Conservation (phyloP, 2,113 vertebrate genomes). For the Psilopsiagon aurifrons region DNA sequence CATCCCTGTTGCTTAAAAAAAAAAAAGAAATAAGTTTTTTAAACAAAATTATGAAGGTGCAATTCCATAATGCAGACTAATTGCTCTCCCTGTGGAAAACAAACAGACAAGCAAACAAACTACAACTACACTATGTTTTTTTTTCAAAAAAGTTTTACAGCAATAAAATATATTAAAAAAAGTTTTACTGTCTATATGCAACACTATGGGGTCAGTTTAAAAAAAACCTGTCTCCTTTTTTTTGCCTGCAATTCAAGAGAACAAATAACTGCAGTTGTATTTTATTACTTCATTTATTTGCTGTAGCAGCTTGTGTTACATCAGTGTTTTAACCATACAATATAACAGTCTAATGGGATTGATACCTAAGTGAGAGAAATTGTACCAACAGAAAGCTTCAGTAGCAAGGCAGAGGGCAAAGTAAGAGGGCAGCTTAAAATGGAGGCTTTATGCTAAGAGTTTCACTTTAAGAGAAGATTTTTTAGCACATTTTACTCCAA, state of each 20-base stretch:
- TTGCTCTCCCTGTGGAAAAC: not conserved
- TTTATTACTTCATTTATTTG: slow-evolving; percentile 68
- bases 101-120: not conserved
- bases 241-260: slow-evolving; percentile 19
- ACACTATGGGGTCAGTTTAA: not conserved
- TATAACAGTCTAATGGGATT: slow-evolving; percentile 43
- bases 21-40: not conserved
- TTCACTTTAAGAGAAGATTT: not conserved
- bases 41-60: not conserved
- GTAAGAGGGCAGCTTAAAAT: not conserved
- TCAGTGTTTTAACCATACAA: slow-evolving; percentile 52
- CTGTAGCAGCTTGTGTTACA: slow-evolving; percentile 49
- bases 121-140: not conserved
- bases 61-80: not conserved
- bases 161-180: not conserved
- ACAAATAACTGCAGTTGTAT: slow-evolving; percentile 54
- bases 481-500: not conserved
- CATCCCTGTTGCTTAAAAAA: not conserved
- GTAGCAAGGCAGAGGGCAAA: slow-evolving; percentile 11
- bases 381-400: not conserved
- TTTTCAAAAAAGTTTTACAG: not conserved
- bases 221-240: not conserved
- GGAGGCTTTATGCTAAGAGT: not conserved
- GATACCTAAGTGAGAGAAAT: slow-evolving; percentile 53
- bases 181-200: not conserved